Base-by-base conservation (phyloP, 2,888 invertebrate species). In the Trichogramma evanescens region DNA sequence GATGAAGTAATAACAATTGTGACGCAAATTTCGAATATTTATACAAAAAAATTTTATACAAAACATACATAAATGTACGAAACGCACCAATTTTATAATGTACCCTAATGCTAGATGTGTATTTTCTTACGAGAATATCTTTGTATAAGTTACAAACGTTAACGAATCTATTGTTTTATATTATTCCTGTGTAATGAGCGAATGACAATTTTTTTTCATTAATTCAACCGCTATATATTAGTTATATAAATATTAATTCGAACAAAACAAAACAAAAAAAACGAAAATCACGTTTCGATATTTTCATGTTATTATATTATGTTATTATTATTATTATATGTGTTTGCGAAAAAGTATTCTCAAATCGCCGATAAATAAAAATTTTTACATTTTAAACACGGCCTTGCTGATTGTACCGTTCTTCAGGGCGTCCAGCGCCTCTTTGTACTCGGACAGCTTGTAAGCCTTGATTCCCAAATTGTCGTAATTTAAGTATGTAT, bases 381-480 rank as follows among this genome's bases (percentile, higher is more conserved):
- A 10, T 48, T 13, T 50, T 50, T 39, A 50, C 10, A 10, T 13
- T 50, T 50, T 50, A 66, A 86, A 86, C n/a, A 86, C 74, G 4
- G 83, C 86, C 73, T 86, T 86, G 4, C 85, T 80, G 56, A 85
- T 83, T 1, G 72, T 71, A 3, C 86, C 86, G 1, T 75, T 76
- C 64, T 83, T 83, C 44, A 87, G 70, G 6, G 78, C 76, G 0
- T 80, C 77, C 1, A 86, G 64, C 0, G 86, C 86, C 10, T 79
- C 71, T 60, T 81, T 68, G 69, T 83, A 84, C 40, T 86, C 79
- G 0, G 80, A 79, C 5, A 86, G 71, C 1, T 78, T 64, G 68
- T 80, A 86, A 0, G 82, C 78, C 71, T 82, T 80, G 9, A 86
- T 82, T 49, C 86, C 86, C 3, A 87, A 74, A 59, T 81, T 83